Evolutionary conservation across 37 sponge, comb jelly and placozoan species (phyloP).

Genomic region (Cliona cf. orientalis): DNA sequence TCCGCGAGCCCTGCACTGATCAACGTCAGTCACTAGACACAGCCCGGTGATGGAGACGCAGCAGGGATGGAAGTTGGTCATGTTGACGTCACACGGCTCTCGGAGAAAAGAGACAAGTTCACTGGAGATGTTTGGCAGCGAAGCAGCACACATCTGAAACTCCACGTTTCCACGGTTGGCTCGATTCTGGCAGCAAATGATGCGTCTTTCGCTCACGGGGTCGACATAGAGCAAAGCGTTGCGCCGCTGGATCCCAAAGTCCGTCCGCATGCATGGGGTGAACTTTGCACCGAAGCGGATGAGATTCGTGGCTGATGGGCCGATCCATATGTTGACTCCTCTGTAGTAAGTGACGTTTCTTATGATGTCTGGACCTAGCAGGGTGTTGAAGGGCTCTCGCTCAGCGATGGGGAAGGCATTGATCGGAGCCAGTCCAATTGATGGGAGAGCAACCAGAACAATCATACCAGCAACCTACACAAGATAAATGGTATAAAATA

Average conservation of each 20-base stretch:
- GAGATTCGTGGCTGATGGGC: constrained; percentile 65
- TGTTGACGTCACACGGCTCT: constrained; percentile 6
- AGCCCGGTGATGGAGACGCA: constrained; percentile 84
- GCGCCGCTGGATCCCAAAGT: constrained; percentile 66
- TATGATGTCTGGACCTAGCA: not conserved
- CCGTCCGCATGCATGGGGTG: constrained; percentile 95
- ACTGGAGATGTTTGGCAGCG: not conserved
- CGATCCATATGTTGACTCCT: constrained; percentile 90
- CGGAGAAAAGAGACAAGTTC: not conserved
- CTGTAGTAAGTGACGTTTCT: constrained; percentile 53
- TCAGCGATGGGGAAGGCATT: constrained; percentile 22
- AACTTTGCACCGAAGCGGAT: constrained; percentile 90
- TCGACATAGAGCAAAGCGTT: constrained; percentile 6
- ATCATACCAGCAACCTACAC: constrained; percentile 39
- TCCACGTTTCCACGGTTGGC: constrained; percentile 42
- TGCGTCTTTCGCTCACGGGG: not conserved
- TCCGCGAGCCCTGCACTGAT: constrained; percentile 71
- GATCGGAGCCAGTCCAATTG: constrained; percentile 60
- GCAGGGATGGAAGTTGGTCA: constrained; percentile 80
- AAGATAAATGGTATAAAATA: not conserved
- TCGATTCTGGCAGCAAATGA: constrained; percentile 71
- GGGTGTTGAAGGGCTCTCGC: constrained; percentile 32
- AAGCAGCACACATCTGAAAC: constrained; percentile 12
- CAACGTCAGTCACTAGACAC: constrained; percentile 60
- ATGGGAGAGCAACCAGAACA: constrained; percentile 45